A percentile compares a stretch with the other conserved stretches of the same genome.
phyloP scores from a whole-genome alignment of 2,797 vertebrate genomes.

The Sylvilagus floridanus region DNA sequence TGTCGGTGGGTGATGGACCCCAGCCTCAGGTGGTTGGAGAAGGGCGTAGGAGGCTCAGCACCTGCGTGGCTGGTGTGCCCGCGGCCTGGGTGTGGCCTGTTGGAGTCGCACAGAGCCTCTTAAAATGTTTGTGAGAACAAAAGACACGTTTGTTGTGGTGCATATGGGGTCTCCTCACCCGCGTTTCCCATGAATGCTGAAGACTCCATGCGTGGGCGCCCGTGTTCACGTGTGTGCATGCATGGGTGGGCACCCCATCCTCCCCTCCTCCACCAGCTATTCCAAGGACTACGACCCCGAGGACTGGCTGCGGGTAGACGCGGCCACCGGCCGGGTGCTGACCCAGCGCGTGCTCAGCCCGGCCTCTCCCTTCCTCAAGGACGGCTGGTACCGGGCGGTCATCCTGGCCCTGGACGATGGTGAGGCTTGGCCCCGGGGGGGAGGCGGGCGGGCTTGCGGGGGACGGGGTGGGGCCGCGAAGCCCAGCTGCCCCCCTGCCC shows the following conservation, averaged over 20 bases:
- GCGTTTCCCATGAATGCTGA: too few species aligned
- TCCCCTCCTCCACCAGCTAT: slow-evolving; percentile 87
- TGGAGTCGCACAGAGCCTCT: too few species aligned
- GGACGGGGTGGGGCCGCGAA: too few species aligned
- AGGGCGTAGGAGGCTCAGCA: background rate
- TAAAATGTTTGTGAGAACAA: too few species aligned
- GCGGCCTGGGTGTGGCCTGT: too few species aligned
- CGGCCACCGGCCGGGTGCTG: slow-evolving; percentile 89
- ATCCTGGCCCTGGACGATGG: slow-evolving; percentile 92
- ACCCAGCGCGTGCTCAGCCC: slow-evolving; percentile 91
- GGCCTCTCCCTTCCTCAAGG: slow-evolving; percentile 90
- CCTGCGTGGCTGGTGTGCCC: too few species aligned
- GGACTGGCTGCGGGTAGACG: slow-evolving; percentile 92
- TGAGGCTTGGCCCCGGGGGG: slow-evolving; percentile 80
- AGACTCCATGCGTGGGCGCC: too few species aligned
- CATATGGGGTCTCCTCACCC: too few species aligned
- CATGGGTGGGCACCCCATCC: too few species aligned
- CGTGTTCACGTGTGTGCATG: fast-evolving
- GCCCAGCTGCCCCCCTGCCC: background rate
- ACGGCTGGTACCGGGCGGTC: slow-evolving; percentile 91
- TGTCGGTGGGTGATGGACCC: background rate
- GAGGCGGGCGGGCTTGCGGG: background rate
- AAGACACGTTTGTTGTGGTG: too few species aligned
- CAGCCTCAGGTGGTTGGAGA: background rate
- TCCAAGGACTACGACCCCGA: slow-evolving; percentile 92